These are phyloP conservation scores for Agrilus cyanescens DNA, from an alignment of 2,888 invertebrate species.

Conservation along the genomic window DNA sequence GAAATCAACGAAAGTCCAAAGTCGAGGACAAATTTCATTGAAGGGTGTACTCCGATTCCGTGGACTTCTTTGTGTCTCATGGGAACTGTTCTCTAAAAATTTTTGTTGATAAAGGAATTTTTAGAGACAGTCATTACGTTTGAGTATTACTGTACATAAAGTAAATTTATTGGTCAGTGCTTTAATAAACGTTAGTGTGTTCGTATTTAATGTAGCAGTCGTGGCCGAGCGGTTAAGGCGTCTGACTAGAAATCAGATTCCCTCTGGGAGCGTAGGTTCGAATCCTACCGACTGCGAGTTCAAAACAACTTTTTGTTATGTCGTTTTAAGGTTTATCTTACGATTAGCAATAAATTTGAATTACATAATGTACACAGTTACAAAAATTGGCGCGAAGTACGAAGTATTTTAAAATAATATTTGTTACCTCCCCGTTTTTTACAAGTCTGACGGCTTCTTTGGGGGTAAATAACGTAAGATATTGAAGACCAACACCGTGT, in stretches of 20 bases:
- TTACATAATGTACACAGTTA: not conserved
- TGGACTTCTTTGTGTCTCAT: slow-evolving; percentile 72
- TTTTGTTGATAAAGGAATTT: too few relatives aligned
- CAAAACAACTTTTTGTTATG: not conserved
- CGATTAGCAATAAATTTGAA: not conserved
- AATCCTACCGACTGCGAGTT: slow-evolving; percentile 80
- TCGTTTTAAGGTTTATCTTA: not conserved
- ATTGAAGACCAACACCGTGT: slow-evolving; percentile 60
- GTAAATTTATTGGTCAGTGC: too few relatives aligned
- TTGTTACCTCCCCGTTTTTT: slow-evolving; percentile 63
- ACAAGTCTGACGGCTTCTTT: slow-evolving; percentile 68
- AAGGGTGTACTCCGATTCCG: slow-evolving; percentile 61
- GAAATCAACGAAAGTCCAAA: slow-evolving; percentile 67
- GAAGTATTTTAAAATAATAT: not conserved
- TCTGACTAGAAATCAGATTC: slow-evolving; percentile 85
- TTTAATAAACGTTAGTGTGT: too few relatives aligned
- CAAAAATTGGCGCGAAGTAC: too few relatives aligned
- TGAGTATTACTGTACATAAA: too few relatives aligned
- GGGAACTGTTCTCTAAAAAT: slow-evolving; percentile 55
- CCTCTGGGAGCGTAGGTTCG: slow-evolving; percentile 86
- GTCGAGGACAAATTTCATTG: slow-evolving; percentile 63
- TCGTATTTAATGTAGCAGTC: slow-evolving; percentile 42
- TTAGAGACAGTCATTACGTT: too few relatives aligned
- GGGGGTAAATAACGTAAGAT: slow-evolving; percentile 65
- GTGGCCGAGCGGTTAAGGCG: slow-evolving; percentile 84